These are phyloP conservation scores for Neolamprologus toae DNA, from an alignment of 2,113 vertebrate genomes.

Conservation along the genomic window DNA sequence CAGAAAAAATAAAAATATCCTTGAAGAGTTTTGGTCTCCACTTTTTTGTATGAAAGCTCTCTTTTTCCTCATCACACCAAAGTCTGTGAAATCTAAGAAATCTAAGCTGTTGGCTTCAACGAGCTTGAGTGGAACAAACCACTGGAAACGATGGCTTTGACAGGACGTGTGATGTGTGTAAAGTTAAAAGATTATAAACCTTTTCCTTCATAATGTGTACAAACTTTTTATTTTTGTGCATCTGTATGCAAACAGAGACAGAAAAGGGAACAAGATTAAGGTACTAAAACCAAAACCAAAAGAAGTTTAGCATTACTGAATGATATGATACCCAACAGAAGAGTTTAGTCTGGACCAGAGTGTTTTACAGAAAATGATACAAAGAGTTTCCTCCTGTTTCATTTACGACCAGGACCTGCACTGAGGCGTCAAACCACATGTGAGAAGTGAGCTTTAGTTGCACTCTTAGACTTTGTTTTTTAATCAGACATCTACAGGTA, in stretches of 20 bases:
- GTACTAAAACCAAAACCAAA: background rate
- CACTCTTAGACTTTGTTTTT: background rate
- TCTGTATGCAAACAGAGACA: background rate
- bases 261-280: background rate
- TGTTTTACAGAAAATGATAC: background rate
- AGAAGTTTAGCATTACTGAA: background rate
- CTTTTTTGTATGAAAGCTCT: background rate
- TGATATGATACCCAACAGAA: background rate
- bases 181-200: background rate
- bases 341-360: background rate
- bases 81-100: background rate
- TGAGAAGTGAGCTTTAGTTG: background rate
- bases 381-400: background rate
- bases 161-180: accelerated
- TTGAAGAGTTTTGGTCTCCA: accelerated
- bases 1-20: background rate
- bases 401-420: accelerated
- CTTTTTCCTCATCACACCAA: background rate
- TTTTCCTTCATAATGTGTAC: background rate
- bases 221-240: background rate
- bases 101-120: background rate
- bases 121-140: accelerated
- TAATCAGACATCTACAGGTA: background rate
- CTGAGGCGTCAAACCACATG: background rate
- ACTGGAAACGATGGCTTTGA: background rate